phyloP scores from a whole-genome alignment of 2,888 invertebrate genomes.

The Altica lythri region DNA sequence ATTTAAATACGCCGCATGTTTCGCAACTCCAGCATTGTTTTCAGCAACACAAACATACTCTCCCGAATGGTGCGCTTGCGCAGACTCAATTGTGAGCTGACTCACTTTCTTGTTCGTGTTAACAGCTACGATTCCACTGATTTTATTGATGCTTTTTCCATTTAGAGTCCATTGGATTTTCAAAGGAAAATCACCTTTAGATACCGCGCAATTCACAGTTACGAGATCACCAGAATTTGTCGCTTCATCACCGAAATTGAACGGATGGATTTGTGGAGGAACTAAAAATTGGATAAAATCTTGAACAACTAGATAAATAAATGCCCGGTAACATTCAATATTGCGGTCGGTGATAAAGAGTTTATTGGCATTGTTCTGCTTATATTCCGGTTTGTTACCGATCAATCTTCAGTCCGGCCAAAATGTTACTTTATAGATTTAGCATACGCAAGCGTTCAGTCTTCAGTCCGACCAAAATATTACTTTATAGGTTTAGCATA shows the following conservation, averaged over 20 bases:
- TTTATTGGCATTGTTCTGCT: no score
- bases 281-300: slow-evolving; percentile 58
- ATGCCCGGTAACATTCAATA: no score
- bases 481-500: no score
- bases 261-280: slow-evolving; percentile 78
- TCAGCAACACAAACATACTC: slow-evolving; percentile 64
- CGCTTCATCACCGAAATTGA: slow-evolving; percentile 75
- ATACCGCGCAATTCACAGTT: slow-evolving; percentile 65
- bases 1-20: slow-evolving; percentile 66
- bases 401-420: no score
- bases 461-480: no score
- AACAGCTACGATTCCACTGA: slow-evolving; percentile 62
- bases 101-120: slow-evolving; percentile 64
- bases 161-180: slow-evolving; percentile 74
- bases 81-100: slow-evolving; percentile 60
- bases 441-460: no score
- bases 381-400: no score
- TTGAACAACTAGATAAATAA: no score
- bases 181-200: slow-evolving; percentile 79
- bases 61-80: slow-evolving; percentile 59
- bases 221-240: slow-evolving; percentile 55
- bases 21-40: slow-evolving; percentile 71
- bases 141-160: slow-evolving; percentile 56
- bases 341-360: no score
- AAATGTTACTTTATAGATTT: no score